phyloP scores from a whole-genome alignment of 2,113 vertebrate genomes.

The Brienomyrus longianalis region DNA sequence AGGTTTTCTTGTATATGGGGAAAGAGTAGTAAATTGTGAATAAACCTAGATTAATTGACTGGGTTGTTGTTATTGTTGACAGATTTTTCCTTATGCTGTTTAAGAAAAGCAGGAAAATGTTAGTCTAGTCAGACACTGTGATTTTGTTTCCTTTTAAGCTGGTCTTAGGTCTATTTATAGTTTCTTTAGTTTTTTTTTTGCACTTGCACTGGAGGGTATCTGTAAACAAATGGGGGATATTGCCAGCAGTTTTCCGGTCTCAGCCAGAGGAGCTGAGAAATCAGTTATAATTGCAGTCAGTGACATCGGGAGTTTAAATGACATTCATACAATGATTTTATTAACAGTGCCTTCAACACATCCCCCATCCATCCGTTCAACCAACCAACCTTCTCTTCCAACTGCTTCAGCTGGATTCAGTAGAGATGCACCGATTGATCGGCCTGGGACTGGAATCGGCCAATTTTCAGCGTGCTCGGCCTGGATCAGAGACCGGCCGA shows the following conservation, averaged over 20 bases:
- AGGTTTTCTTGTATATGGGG: background rate
- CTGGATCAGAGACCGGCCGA: too few relatives aligned
- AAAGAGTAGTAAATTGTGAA: background rate
- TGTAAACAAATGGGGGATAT: background rate
- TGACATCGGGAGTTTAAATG: background rate
- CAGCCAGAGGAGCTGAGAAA: background rate
- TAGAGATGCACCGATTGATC: too few relatives aligned
- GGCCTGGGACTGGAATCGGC: too few relatives aligned
- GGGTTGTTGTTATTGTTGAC: background rate
- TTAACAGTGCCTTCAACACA: background rate
- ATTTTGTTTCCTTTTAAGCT: background rate
- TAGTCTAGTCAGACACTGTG: background rate
- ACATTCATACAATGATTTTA: background rate
- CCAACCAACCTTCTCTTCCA: too few relatives aligned
- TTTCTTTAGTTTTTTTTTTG: background rate
- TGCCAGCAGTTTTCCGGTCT: background rate
- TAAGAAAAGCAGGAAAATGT: background rate
- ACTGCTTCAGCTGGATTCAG: too few relatives aligned
- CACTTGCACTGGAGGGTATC: background rate
- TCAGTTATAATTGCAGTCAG: background rate
- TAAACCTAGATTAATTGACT: background rate
- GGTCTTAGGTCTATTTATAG: background rate
- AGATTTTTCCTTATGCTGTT: background rate
- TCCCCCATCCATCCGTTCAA: background rate
- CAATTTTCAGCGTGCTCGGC: too few relatives aligned